Percentiles rank a stretch among this genome's conserved stretches.
phyloP scores from a whole-genome alignment of 2,797 vertebrate species.

The Silurus aristotelis region DNA sequence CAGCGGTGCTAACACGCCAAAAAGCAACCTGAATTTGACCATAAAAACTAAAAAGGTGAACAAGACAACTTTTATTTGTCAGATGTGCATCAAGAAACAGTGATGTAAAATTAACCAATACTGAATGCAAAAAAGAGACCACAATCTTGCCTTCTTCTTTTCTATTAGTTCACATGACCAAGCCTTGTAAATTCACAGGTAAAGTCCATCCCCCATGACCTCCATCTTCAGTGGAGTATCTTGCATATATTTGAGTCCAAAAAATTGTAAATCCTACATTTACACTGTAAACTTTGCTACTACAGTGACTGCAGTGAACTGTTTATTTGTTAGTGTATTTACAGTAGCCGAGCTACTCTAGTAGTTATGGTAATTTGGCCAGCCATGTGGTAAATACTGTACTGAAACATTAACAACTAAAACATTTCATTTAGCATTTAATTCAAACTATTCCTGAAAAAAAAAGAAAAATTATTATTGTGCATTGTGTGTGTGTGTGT shows the following conservation, averaged over 20 bases:
- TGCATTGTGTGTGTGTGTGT: conserved; percentile 13
- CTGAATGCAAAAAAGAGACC: neutral
- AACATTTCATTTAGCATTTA: neutral
- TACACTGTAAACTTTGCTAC: neutral
- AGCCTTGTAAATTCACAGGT: neutral
- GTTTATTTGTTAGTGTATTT: neutral
- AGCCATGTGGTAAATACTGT: too few relatives aligned
- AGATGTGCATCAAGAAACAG: too few relatives aligned
- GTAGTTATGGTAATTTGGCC: neutral
- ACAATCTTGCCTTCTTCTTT: neutral
- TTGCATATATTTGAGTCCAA: neutral
- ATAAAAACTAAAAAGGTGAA: too few relatives aligned
- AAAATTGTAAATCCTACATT: neutral
- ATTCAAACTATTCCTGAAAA: neutral
- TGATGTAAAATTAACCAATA: too few relatives aligned
- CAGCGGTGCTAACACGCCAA: neutral
- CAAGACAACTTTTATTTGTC: too few relatives aligned
- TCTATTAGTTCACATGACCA: neutral
- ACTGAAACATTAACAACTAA: neutral
- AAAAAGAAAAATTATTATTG: neutral
- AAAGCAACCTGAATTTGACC: neutral
- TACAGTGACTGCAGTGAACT: neutral
- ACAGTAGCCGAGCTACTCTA: neutral
- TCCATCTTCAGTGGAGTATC: neutral
- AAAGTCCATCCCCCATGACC: neutral